Evolutionary conservation across 2,888 invertebrate species (phyloP), one percentile per base, ranked within the genome.

Genomic region (Macrophya alboannulata): DNA sequence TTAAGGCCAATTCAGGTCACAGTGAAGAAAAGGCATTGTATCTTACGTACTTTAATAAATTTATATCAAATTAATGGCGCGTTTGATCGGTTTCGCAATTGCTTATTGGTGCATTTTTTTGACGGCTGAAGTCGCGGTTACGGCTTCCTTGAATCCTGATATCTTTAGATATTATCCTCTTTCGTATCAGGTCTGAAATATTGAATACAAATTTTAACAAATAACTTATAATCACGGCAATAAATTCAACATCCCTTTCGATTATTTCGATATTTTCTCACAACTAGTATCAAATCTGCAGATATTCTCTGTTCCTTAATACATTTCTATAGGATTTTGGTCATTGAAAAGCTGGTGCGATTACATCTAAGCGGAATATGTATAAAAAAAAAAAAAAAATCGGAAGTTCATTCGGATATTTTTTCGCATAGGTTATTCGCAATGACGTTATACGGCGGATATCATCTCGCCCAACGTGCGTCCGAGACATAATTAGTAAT

Each of bases 151-250:
- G 37, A 87, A 88, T 86, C 82, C 83, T 17, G 89, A 89, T 74
- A 86, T 89, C 48, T 86, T 88, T 31, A 88, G 86, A 71, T 87
- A 86, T 86, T 86, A 88, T 85, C 88, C 83, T 21, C 87, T 74
- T 21, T 21, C 45, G 17, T 59, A 72, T 9, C 84, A 88, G 88
- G 89, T 89, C 85, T 51, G 87, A 81, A 77, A 31, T 81, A 81
- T 43, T 21, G 10, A 1, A 1, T 45, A 12, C 12, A 74, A 17
- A 74, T 21, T 45, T 2, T 12, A 17, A 12, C 45, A 15, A 45
- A 45, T 45, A 10, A 45, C 8, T 45, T 45, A 45, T 31, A 71
- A 37, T 71, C 40, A 17, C 15, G 12, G 6, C n/a, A 31, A 62
- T 2, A 62, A 62, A 25, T 10, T 62, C 4, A 21, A 62, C 6